A percentile compares a stretch with the other conserved stretches of the same genome.
Conservation (phyloP, 2,888 invertebrate genomes). For the Drosophila paramelanica region DNA sequence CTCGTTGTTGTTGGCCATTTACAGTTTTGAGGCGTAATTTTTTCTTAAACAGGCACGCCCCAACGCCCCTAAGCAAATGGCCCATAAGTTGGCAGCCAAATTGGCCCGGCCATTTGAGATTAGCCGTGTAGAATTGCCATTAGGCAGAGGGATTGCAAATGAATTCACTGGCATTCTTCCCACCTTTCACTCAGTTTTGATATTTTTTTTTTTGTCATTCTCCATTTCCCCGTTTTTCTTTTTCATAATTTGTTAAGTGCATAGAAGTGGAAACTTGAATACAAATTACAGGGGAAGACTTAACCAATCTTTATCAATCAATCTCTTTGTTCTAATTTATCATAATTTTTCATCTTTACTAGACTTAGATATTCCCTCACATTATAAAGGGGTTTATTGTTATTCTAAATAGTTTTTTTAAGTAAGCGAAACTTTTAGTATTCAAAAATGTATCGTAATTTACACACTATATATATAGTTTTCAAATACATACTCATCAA, state of each 20-base stretch:
- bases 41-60: slow-evolving; percentile 71
- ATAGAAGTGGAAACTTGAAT: slow-evolving; percentile 32
- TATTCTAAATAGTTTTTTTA: no score
- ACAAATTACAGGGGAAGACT: slow-evolving; percentile 1
- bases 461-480: no score
- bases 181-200: not conserved
- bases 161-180: slow-evolving; percentile 53
- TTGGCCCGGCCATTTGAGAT: slow-evolving; percentile 69
- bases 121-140: slow-evolving; percentile 65
- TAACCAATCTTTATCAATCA: not conserved
- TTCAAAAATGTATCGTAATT: no score
- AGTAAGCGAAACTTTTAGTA: no score
- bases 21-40: slow-evolving; percentile 79
- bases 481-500: no score
- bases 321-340: not conserved
- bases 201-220: slow-evolving; percentile 11
- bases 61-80: slow-evolving; percentile 49
- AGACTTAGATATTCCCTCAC: no score
- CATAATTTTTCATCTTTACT: not conserved
- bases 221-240: not conserved
- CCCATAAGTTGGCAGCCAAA: slow-evolving; percentile 67
- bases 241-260: slow-evolving; percentile 32
- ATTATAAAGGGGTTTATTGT: no score
- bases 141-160: slow-evolving; percentile 61
- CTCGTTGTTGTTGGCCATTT: slow-evolving; percentile 64